phyloP scores from a whole-genome alignment of 2,888 invertebrate genomes.

The Aphodius sticticus region DNA sequence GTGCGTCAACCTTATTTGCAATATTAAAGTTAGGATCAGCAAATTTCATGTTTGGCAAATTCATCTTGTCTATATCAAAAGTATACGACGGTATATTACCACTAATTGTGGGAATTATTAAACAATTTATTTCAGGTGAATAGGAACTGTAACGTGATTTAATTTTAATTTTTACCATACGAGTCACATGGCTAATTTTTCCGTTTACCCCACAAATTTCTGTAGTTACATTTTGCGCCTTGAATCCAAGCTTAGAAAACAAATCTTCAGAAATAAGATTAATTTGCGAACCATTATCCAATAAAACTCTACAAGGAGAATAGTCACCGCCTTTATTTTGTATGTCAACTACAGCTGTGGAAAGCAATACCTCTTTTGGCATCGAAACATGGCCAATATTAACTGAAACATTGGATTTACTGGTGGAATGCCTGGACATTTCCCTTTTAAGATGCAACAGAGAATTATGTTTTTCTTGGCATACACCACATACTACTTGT shows the following conservation, averaged over 20 bases:
- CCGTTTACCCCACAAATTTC: background rate
- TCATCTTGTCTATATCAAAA: background rate
- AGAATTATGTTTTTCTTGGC: background rate
- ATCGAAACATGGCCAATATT: background rate
- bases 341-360: slow-evolving; percentile 7
- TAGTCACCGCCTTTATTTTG: background rate
- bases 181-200: background rate
- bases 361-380: background rate
- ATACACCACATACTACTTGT: background rate
- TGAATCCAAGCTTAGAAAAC: background rate
- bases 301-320: background rate
- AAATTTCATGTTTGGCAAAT: slow-evolving; percentile 29
- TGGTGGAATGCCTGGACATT: background rate
- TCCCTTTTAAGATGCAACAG: background rate
- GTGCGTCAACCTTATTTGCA: slow-evolving; percentile 38
- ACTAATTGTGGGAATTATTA: background rate
- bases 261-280: background rate
- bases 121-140: background rate
- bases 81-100: background rate
- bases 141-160: background rate
- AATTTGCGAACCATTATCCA: slow-evolving; percentile 6
- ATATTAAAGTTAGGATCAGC: slow-evolving; percentile 40
- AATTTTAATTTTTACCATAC: background rate
- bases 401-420: background rate
- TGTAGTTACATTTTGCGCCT: background rate